phyloP scores from a whole-genome alignment of 1,140 invertebrate species.

The Sitodiplosis mosellana region DNA sequence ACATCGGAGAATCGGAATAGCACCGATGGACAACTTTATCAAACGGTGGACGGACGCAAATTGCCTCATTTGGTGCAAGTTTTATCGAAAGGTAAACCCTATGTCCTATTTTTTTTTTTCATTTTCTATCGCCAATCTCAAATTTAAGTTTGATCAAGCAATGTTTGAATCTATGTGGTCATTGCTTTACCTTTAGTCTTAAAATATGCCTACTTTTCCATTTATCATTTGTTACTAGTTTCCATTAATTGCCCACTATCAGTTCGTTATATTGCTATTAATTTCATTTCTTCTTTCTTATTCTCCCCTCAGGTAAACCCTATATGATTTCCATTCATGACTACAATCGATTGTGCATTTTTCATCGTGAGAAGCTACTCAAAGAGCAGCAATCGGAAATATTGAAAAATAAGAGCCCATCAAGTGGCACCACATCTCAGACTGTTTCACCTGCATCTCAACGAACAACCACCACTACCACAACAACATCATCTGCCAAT shows the following conservation, averaged over 20 bases:
- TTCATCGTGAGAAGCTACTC: constrained; percentile 38
- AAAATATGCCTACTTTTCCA: no score
- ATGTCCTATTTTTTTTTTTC: no score
- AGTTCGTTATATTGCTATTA: no score
- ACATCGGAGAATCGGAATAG: constrained; percentile 26
- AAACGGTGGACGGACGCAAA: constrained; percentile 33
- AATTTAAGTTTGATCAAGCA: no score
- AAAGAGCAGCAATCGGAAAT: constrained; percentile 33
- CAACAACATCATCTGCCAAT: constrained; percentile 3
- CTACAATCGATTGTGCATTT: constrained; percentile 48
- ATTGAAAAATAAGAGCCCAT: constrained; percentile 7
- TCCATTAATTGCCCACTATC: no score
- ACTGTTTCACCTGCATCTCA: constrained; percentile 1
- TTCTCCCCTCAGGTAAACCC: constrained; percentile 41
- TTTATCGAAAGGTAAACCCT: constrained; percentile 41
- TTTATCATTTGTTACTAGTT: no score
- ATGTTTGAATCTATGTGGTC: no score
- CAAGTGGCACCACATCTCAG: not conserved
- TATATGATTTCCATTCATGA: constrained; percentile 48
- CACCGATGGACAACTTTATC: constrained; percentile 28
- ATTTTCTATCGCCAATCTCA: no score
- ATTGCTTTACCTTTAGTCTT: no score
- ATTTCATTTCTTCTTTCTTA: constrained; percentile 36
- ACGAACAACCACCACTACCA: not conserved
- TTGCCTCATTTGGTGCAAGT: constrained; percentile 37